These are phyloP conservation scores for Apistogramma diplotaenia DNA, from an alignment of 2,113 vertebrate species.

Conservation along the genomic window DNA sequence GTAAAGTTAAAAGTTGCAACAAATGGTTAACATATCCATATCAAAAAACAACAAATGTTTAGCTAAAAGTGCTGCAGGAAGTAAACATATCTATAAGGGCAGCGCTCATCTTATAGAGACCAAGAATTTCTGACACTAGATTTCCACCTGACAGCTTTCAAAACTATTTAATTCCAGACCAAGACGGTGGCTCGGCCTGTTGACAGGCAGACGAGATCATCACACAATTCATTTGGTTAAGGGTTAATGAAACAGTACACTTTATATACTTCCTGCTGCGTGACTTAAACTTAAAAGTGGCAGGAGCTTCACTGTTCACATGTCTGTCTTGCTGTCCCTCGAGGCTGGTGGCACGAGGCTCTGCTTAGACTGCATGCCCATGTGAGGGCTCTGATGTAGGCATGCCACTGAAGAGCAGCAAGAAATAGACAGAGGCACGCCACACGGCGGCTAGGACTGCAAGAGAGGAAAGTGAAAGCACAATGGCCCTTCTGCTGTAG, in stretches of 20 bases:
- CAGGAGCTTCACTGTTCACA: conserved; percentile 53
- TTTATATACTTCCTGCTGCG: conserved; percentile 3
- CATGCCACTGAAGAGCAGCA: conserved; percentile 41
- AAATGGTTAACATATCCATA: not conserved
- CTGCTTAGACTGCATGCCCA: conserved; percentile 34
- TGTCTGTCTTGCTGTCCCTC: conserved; percentile 34
- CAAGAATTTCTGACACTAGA: not conserved
- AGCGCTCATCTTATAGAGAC: not conserved
- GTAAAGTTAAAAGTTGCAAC: not conserved
- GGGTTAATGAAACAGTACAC: not conserved
- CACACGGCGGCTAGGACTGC: conserved; percentile 27
- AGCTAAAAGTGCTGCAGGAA: not conserved
- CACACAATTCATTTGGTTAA: not conserved
- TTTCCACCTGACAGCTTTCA: not conserved
- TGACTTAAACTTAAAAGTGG: conserved; percentile 23
- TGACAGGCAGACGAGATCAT: not conserved
- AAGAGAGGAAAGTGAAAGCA: conserved; percentile 15
- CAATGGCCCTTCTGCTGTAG: not conserved
- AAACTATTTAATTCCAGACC: not conserved
- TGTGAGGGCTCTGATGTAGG: conserved; percentile 45
- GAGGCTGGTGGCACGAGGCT: conserved; percentile 49
- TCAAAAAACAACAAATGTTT: not conserved
- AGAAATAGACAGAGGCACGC: conserved; percentile 23
- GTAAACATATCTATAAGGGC: not conserved
- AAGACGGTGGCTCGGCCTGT: not conserved